phyloP scores from a whole-genome alignment of 2,797 vertebrate genomes.

The Rhinoraja longicauda region DNA sequence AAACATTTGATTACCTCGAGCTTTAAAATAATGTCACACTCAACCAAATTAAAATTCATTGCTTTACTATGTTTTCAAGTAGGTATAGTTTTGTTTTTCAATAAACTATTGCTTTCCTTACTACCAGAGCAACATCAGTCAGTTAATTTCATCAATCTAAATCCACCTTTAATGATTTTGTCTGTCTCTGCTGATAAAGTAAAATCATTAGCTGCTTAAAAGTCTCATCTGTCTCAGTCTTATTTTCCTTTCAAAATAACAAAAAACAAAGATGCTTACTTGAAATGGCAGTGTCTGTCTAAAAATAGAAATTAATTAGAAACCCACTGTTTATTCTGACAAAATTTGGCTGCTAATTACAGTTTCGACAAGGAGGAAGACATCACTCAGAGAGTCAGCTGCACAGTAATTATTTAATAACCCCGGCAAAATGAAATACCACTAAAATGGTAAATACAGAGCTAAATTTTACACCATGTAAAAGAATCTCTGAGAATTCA shows the following conservation, averaged over 20 bases:
- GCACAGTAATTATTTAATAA: background rate
- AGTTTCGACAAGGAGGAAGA: constrained; percentile 6
- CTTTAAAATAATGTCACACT: background rate
- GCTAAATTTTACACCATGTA: background rate
- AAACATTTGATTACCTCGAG: background rate
- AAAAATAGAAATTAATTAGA: constrained; percentile 23
- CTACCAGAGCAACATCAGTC: background rate
- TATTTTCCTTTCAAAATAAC: background rate
- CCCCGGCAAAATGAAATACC: background rate
- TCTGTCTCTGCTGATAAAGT: background rate
- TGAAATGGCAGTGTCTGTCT: background rate
- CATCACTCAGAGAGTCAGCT: constrained; percentile 11
- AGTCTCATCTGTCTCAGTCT: background rate
- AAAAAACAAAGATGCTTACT: background rate
- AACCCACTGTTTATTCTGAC: background rate
- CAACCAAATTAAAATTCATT: background rate
- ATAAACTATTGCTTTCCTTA: background rate
- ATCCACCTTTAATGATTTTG: background rate
- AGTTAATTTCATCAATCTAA: background rate
- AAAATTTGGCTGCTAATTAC: background rate
- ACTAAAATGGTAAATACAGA: background rate
- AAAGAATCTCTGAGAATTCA: background rate
- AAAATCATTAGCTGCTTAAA: background rate
- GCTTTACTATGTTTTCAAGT: background rate
- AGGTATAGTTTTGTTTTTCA: background rate